These are phyloP conservation scores for Cotesia typhae DNA, from an alignment of 1,140 invertebrate genomes.

Conservation along the genomic window DNA sequence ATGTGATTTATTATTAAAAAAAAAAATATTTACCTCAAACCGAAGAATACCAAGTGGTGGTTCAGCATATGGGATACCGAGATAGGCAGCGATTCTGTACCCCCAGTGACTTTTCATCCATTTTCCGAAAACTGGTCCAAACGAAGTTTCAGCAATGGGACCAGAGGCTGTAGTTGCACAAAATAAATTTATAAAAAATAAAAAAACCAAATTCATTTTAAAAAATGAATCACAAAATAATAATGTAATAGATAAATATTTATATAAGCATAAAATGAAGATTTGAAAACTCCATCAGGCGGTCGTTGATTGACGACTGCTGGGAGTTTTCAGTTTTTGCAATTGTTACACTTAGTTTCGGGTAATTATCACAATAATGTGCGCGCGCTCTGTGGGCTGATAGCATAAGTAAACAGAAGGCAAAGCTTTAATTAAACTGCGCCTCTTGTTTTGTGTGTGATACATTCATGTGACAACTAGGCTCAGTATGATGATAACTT, in stretches of 20 bases:
- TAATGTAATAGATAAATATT: not conserved
- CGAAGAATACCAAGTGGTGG: conserved; percentile 51
- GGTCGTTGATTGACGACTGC: conserved; percentile 22
- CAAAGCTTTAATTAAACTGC: conserved; percentile 33
- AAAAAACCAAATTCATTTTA: conserved; percentile 15
- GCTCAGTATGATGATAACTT: conserved; percentile 15
- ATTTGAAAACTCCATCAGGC: conserved; percentile 16
- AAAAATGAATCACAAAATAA: not conserved
- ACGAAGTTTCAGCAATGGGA: conserved; percentile 45
- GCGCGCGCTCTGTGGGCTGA: conserved; percentile 20
- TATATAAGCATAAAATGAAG: not conserved
- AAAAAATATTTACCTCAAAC: conserved; percentile 49
- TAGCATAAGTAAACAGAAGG: conserved; percentile 22
- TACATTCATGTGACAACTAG: conserved; percentile 24
- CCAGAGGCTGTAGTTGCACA: not conserved
- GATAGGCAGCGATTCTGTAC: conserved; percentile 46
- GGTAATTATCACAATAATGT: conserved; percentile 19
- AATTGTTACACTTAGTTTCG: conserved; percentile 12
- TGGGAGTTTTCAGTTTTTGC: not conserved
- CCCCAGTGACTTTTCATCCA: conserved; percentile 42
- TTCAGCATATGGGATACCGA: conserved; percentile 57
- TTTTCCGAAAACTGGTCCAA: conserved; percentile 49
- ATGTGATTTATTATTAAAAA: conserved; percentile 18
- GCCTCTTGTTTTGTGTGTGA: conserved; percentile 22
- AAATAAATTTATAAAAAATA: conserved; percentile 13